Base-by-base conservation (phyloP, 2,113 vertebrate genomes). In the Pteropus alecto region DNA sequence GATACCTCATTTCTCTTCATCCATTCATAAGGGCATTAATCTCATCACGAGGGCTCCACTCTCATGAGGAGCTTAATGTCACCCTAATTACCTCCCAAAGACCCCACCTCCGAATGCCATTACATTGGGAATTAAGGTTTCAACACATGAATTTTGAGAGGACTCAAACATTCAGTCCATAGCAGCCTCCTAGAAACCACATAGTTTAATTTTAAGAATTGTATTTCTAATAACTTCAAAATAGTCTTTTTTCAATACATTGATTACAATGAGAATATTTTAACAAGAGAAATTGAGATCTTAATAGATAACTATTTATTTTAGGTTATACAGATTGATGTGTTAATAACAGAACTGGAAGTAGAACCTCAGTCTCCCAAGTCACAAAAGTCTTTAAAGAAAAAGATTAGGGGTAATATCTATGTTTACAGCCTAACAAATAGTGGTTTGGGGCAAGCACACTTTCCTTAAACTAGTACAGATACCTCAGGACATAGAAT, bases 371-470 rank as follows among this genome's bases (percentile, higher is more conserved):
- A 46, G 33, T 77, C 35, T 85, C 13, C 30, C 1, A 3, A 94
- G 13, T 82, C 67, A 81, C 16, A 91, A 70, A 95, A 85, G 7
- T 35, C 33, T 63, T 90, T n/a, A 92, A 96, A 73, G 58, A n/a
- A 73, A 63, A n/a, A 85, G 15, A 51, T 81, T 93, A 68, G 12
- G 76, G 10, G 5, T 41, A 79, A 90, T 90, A 30, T 12, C 8
- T 58, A 21, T 85, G 46, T 86, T 70, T 83, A 78, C 8, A 83
- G 7, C 1, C 18, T 70, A 63, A 74, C 11, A 83, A 28, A 28
- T 16, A 54, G 7, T 26, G n/a, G 28, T 77, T 74, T 71, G 26
- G 26, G 6, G 4, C 67, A 92, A 81, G 18, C 38, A 46, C 16
- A 78, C 22, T 83, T 89, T 60, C 19, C 30, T 94, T 70, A 63